Base-by-base conservation (phyloP, 37 sponge, comb jelly and placozoan genomes). In the Eunapius fragilis region DNA sequence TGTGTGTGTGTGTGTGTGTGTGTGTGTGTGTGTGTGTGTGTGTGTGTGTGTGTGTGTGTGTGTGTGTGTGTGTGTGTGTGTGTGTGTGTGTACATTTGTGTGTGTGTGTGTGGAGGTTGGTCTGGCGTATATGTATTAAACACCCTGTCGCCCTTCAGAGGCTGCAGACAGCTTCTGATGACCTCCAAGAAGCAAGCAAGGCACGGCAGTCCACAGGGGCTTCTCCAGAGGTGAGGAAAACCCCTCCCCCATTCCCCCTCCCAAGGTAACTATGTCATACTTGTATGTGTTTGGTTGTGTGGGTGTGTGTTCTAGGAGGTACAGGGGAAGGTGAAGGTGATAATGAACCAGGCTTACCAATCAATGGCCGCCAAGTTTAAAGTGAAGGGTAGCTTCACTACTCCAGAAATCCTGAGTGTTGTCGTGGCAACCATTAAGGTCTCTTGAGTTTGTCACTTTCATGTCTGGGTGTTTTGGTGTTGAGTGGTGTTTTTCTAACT, bases 291-390 rank as follows among this genome's bases (percentile, higher is more conserved):
- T 3, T 41, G 41, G 37, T 14, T 36, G 26, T 74, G 75, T 31
- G 82, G 82, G 5, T 22, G 45, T 1, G 28, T 25, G 14, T 22
- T 24, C 1, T 84, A 85, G 72, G 96, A 87, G 3, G 80, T 90
- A 37, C 58, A 68, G 2, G 69, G 76, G 31, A 85, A 92, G 86
- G 90, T 96, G 33, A 96, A 96, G 93, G 28, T 71, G 19, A 96
- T 96, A 36, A 96, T 96, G 97, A 96, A 94, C 87, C 81, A 87
- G 28, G 68, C 84, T 32, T 96, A 84, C 80, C 92, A 94, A 78
- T 85, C 35, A 25, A 69, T 96, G 80, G 69, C 86, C 0, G 76
- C 72, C 2, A 68, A 83, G 71, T 92, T 94, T 72, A 89, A 90
- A 48, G 72, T 28, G 58, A 85, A 90, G 74, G 77, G 71, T 2